Base-by-base conservation (phyloP, 1,140 invertebrate genomes). In the Brachionus asplanchnoidis region DNA sequence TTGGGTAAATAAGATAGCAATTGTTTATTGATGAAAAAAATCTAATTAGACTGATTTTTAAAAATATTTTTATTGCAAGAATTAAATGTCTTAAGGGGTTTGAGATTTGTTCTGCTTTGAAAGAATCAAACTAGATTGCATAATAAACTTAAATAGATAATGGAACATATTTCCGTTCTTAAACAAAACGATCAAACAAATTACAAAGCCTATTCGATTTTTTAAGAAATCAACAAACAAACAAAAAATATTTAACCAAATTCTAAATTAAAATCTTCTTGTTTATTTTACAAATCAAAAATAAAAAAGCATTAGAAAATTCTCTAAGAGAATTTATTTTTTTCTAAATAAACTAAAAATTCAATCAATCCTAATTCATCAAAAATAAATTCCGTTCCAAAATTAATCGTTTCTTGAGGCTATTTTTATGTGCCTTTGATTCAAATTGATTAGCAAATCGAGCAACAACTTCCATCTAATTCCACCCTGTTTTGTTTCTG, bases 201-300 rank as follows among this genome's bases (percentile, higher is more conserved):
- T 60, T 60, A 20, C 17, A 60, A 60, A 60, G 53, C 53, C 53
- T 56, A 60, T 60, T 60, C 53, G 20, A 60, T 23, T 60, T 60
- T 28, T 60, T 60, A 60, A 60, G 53, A 60, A 60, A 60, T 60
- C 53, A 60, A 60, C 53, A 60, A 60, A 60, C 53, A 60, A 60
- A 20, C 53, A 60, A 23, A 60, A 56, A 60, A 60, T 60, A 60
- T 60, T 60, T 60, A 60, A 60, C 23, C 53, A 20, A 60, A 60
- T 20, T 60, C 53, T 26, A 60, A 60, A 60, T 60, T 60, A 60
- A 60, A 23, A 60, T 60, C 9, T 60, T 20, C 53, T 60, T 60
- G 53, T 60, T 60, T 60, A 60, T 60, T 60, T 60, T 60, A 60
- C n/a, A 60, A 60, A 60, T 60, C 53, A 60, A 60, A 60, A 60